Evolutionary conservation across 2,888 invertebrate species (phyloP), one percentile per base, ranked within the genome.

Genomic region (Iphiclides podalirius): DNA sequence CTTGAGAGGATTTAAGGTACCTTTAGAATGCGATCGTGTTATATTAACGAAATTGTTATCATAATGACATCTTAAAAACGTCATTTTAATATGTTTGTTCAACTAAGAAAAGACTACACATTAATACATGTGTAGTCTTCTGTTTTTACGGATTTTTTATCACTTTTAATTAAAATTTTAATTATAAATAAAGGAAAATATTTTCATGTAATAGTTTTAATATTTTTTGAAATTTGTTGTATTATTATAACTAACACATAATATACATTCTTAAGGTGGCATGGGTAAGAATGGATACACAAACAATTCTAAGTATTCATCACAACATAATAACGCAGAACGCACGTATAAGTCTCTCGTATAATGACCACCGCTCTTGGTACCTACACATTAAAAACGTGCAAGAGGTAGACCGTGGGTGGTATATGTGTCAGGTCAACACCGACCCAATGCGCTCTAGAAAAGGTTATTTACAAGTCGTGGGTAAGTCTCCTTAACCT

Each of bases 401-500:
- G 26, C 94, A 96, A 71, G 96, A 96, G 78, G 91, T 92, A 31
- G 96, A 96, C 82, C 91, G 96, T 4, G 96, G 96, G 49, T 96
- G 95, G 96, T 96, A 92, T 70, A 96, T 96, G 96, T 96, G 96
- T 74, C 96, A 96, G 82, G 94, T 97, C 60, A 96, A 97, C 82
- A 96, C 96, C 1, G 96, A 96, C 81, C 96, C 96, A 13, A 97
- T 97, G 96, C 91, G 96, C 58, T 95, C 94, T 48, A 91, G 95
- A 51, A 94, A 96, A 72, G 96, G 96, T 51, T 97, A 96, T 74
- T 90, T 97, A 20, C 96, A 96, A 90, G 96, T 97, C 59, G 95
- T 96, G 34, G 96, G 96, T 96, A 75, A 93, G 94, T 4, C 15
- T 8, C 90, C 43, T 33, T 23, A 12, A 12, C n/a, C 12, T 16